Conservation (phyloP, 1,140 invertebrate species). For the Drosophila suzukii region DNA sequence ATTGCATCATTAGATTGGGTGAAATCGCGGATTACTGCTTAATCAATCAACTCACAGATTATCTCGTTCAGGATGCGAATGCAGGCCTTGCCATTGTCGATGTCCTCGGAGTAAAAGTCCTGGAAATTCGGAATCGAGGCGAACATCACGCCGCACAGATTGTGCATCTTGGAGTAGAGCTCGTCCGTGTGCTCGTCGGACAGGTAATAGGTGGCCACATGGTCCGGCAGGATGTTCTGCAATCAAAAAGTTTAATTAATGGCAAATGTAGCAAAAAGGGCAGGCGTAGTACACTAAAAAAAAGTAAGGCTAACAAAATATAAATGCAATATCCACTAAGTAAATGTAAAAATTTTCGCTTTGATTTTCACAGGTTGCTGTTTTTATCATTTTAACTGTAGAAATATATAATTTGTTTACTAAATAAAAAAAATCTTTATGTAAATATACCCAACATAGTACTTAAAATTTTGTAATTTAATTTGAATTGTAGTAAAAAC, state of each 20-base stretch:
- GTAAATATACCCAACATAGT: too few relatives aligned
- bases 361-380: too few relatives aligned
- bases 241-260: slow-evolving; percentile 64
- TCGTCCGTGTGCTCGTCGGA: slow-evolving; percentile 90
- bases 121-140: slow-evolving; percentile 99
- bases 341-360: background rate
- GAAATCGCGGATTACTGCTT: slow-evolving; percentile 20
- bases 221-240: slow-evolving; percentile 96
- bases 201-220: slow-evolving; percentile 97
- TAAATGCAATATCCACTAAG: too few relatives aligned
- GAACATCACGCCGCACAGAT: slow-evolving; percentile 98
- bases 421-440: too few relatives aligned
- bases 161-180: slow-evolving; percentile 96
- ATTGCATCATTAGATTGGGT: slow-evolving; percentile 36
- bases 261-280: background rate
- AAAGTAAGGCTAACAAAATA: background rate
- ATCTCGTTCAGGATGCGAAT: slow-evolving; percentile 99
- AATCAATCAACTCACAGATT: slow-evolving; percentile 87
- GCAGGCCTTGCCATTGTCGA: slow-evolving; percentile 98
- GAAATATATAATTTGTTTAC: too few relatives aligned
- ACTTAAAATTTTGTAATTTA: too few relatives aligned
- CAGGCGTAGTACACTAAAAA: background rate
- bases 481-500: too few relatives aligned
- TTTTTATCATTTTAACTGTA: background rate
- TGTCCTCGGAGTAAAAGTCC: slow-evolving; percentile 99